These are phyloP conservation scores for Heliopora coerulea DNA, from an alignment of 92 coral and sea anemone genomes.

Conservation along the genomic window DNA sequence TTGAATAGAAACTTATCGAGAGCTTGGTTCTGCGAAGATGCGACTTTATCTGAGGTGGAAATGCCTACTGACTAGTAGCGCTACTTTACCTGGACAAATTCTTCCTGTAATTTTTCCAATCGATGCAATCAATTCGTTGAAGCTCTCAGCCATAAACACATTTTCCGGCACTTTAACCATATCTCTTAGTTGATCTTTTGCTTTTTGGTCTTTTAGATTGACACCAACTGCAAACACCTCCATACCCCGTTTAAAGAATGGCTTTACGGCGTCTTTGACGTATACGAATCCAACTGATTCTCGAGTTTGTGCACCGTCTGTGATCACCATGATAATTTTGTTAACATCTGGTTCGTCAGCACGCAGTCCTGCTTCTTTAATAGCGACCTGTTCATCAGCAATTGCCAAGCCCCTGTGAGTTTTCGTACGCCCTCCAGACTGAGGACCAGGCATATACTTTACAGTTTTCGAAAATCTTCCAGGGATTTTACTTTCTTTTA, in stretches of 20 bases:
- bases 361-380: background rate
- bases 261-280: constrained; percentile 1
- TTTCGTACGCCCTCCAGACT: background rate
- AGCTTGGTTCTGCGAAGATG: too few relatives aligned
- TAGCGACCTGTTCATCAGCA: constrained; percentile 9
- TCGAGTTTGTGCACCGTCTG: constrained; percentile 11
- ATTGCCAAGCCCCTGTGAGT: constrained; percentile 10
- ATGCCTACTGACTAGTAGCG: too few relatives aligned
- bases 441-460: constrained; percentile 3
- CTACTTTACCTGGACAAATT: constrained; percentile 29
- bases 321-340: constrained; percentile 14
- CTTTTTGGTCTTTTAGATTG: background rate
- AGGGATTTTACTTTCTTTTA: background rate
- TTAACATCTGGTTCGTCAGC: background rate
- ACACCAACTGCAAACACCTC: constrained; percentile 12
- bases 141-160: constrained; percentile 57
- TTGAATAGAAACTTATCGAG: too few relatives aligned
- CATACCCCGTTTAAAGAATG: constrained; percentile 3
- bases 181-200: constrained; percentile 19
- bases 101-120: constrained; percentile 44
- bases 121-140: constrained; percentile 49
- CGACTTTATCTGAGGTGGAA: too few relatives aligned
- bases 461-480: background rate
- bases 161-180: constrained; percentile 67
- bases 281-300: constrained; percentile 4